These are phyloP conservation scores for Callospermophilus lateralis DNA, from an alignment of 2,113 vertebrate genomes.

Conservation along the genomic window DNA sequence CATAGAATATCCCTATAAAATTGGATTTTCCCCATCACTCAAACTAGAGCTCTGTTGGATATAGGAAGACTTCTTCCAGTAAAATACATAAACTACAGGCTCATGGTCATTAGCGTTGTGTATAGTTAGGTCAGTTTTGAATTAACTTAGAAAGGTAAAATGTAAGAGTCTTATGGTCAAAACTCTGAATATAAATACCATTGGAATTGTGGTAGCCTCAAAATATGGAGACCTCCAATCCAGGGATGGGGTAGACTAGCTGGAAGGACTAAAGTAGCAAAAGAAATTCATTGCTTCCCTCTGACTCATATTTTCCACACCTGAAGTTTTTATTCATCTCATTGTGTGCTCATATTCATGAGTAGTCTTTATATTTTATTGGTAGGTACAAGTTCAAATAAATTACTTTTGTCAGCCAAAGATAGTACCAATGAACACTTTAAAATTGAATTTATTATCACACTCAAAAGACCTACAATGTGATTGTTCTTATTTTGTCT, in stretches of 20 bases:
- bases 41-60: neutral
- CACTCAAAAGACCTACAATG: neutral
- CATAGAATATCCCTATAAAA: slow-evolving; percentile 50
- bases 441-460: neutral
- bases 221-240: neutral
- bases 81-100: slow-evolving; percentile 5
- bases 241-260: no score
- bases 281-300: neutral
- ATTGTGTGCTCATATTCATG: neutral
- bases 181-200: neutral
- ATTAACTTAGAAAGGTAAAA: slow-evolving; percentile 26
- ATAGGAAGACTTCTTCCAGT: neutral
- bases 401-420: neutral
- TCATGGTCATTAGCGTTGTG: neutral
- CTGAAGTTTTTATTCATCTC: neutral
- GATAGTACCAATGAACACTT: neutral
- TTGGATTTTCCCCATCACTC: slow-evolving; percentile 54
- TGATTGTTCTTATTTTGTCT: neutral
- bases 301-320: neutral
- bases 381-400: neutral
- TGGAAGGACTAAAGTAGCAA: neutral
- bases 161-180: neutral
- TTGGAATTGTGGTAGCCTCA: neutral
- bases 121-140: neutral
- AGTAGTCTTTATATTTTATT: neutral